Evolutionary conservation across 2,797 vertebrate species (phyloP).

Genomic region (Gadopsis bispinosus): DNA sequence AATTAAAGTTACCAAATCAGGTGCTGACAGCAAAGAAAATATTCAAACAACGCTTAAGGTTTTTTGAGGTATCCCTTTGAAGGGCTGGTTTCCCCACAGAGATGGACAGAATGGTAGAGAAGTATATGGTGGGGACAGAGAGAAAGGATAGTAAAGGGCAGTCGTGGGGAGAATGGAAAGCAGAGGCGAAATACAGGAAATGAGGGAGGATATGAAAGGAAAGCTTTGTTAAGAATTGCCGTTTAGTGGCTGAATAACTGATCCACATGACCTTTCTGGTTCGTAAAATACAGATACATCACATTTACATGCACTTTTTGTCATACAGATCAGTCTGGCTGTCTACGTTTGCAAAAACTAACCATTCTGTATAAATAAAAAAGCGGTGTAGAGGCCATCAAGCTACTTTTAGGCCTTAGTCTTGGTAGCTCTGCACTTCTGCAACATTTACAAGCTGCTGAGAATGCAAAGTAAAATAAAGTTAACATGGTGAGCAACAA

Average conservation of each 20-base stretch:
- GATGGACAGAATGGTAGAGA: constrained; percentile 15
- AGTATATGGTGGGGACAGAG: constrained; percentile 24
- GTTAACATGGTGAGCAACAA: not conserved
- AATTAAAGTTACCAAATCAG: not conserved
- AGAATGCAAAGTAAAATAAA: constrained; percentile 17
- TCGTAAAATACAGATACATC: constrained; percentile 31
- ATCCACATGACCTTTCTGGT: constrained; percentile 50
- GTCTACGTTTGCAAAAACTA: not conserved
- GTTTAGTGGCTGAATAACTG: constrained; percentile 52
- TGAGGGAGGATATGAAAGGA: constrained; percentile 53
- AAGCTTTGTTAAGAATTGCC: constrained; percentile 27
- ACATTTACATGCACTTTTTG: constrained; percentile 5
- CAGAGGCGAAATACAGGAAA: constrained; percentile 55
- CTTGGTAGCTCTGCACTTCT: not conserved
- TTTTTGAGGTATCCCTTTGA: constrained; percentile 43
- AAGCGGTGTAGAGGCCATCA: not conserved
- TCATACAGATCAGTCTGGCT: constrained; percentile 5
- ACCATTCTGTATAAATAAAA: not conserved
- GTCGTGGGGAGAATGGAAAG: constrained; percentile 66
- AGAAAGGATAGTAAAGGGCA: constrained; percentile 50
- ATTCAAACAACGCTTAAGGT: constrained; percentile 13
- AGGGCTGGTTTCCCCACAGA: constrained; percentile 46
- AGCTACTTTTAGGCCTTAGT: not conserved
- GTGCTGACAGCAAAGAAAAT: not conserved
- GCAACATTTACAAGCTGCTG: constrained; percentile 1